A percentile compares a stretch with the other conserved stretches of the same genome.
phyloP scores from a whole-genome alignment of 2,888 invertebrate genomes.

The Malachius bipustulatus region DNA sequence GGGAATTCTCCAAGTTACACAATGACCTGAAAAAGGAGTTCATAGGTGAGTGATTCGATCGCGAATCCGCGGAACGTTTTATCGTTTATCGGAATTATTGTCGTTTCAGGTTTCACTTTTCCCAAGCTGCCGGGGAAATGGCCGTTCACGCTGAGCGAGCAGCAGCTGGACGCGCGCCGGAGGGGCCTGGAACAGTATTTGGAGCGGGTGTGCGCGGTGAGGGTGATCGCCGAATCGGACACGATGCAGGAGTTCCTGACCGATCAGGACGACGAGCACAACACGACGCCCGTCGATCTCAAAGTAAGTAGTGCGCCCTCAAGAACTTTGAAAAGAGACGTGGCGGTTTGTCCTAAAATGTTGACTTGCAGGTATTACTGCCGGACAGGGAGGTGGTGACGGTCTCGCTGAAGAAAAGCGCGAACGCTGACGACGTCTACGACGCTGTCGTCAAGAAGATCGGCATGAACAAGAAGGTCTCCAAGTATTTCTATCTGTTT shows the following conservation, averaged over 20 bases:
- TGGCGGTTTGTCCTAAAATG: background rate
- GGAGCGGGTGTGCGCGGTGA: conserved; percentile 94
- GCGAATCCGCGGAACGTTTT: no score
- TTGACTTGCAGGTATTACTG: conserved; percentile 49
- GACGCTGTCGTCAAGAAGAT: conserved; percentile 76
- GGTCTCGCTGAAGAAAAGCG: conserved; percentile 77
- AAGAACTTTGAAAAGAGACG: background rate
- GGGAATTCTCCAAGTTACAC: conserved; percentile 88
- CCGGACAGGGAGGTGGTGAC: conserved; percentile 86
- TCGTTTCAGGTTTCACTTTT: conserved; percentile 68
- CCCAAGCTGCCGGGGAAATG: conserved; percentile 98
- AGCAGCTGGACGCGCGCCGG: conserved; percentile 88
- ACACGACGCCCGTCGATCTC: conserved; percentile 51
- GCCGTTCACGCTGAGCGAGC: conserved; percentile 95
- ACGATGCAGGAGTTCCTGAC: conserved; percentile 96
- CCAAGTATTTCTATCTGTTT: conserved; percentile 89
- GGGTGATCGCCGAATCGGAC: conserved; percentile 95
- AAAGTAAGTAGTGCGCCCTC: conserved; percentile 39
- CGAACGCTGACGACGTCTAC: conserved; percentile 85
- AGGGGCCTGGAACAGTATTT: conserved; percentile 94
- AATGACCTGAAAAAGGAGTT: conserved; percentile 86
- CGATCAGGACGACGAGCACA: conserved; percentile 74
- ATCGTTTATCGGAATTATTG: no score
- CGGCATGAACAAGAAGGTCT: conserved; percentile 64
- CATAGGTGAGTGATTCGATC: conserved; percentile 45